Evolutionary conservation across 2,888 invertebrate genomes (phyloP).

Genomic region (Limenitis arthemis): DNA sequence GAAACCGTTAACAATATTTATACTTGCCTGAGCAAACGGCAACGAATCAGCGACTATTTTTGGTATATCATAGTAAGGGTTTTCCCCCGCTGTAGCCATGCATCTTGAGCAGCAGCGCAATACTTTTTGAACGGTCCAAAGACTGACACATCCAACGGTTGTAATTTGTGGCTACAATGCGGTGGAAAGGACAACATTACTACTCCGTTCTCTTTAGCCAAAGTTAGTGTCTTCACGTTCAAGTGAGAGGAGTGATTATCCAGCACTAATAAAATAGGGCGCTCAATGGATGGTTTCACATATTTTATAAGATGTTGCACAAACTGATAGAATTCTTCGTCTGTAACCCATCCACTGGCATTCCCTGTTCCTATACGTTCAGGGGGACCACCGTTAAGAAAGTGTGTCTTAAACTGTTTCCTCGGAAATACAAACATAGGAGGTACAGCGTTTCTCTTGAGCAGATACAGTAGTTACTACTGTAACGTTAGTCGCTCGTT

Average conservation of each 20-base stretch:
- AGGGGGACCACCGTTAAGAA: conserved; percentile 20
- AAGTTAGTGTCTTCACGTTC: conserved; percentile 19
- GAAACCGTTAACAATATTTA: conserved; percentile 23
- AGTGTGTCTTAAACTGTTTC: conserved; percentile 14
- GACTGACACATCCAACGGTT: conserved; percentile 26
- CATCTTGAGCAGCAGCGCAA: conserved; percentile 22
- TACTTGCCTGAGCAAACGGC: conserved; percentile 21
- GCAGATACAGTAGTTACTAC: conserved; percentile 26
- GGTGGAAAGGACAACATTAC: conserved; percentile 26
- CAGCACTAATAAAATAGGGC: conserved; percentile 20
- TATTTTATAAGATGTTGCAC: conserved; percentile 22
- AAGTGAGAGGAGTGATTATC: conserved; percentile 28
- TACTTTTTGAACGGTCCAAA: conserved; percentile 25
- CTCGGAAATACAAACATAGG: conserved; percentile 18
- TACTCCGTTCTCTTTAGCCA: conserved; percentile 25
- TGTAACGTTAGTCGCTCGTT: conserved; percentile 31
- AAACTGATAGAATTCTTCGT: conserved; percentile 18
- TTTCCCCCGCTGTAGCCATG: conserved; percentile 23
- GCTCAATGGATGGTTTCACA: conserved; percentile 21
- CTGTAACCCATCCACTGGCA: conserved; percentile 21
- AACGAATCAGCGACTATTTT: conserved; percentile 24
- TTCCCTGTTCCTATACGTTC: conserved; percentile 21
- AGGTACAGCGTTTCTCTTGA: conserved; percentile 22
- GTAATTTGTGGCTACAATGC: conserved; percentile 21
- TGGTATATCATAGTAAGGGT: conserved; percentile 27